Conservation (phyloP, 2,888 invertebrate species). For the Pterobdella sp. region DNA sequence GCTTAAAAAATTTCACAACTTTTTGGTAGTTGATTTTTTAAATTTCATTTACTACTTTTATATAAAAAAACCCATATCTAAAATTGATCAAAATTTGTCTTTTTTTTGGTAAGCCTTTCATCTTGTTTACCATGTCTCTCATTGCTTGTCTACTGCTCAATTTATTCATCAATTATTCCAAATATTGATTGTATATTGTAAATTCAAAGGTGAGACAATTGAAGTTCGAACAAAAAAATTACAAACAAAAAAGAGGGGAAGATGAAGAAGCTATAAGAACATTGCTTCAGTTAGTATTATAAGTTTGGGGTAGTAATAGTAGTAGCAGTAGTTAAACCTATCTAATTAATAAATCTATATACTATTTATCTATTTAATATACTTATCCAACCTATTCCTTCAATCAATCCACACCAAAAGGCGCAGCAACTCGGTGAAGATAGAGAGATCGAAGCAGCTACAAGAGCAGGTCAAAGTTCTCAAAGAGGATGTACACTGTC, state of each 20-base stretch:
- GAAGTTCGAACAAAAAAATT: background rate
- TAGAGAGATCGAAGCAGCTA: background rate
- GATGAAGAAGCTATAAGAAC: background rate
- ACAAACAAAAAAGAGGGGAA: background rate
- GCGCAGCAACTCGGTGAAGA: background rate
- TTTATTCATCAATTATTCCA: background rate
- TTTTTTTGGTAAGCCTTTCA: too few relatives aligned
- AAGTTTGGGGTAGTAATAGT: too few relatives aligned
- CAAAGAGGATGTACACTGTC: background rate
- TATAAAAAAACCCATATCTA: too few relatives aligned
- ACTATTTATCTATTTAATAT: background rate
- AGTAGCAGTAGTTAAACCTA: too few relatives aligned
- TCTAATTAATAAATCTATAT: background rate
- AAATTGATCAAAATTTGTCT: too few relatives aligned
- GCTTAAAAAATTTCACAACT: too few relatives aligned
- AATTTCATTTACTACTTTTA: too few relatives aligned
- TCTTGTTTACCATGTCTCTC: too few relatives aligned
- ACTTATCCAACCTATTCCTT: background rate
- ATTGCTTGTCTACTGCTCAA: background rate
- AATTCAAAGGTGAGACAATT: background rate
- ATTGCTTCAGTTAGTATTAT: background rate
- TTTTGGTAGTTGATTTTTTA: too few relatives aligned
- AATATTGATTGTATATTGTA: background rate
- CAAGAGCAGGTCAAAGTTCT: conserved; percentile 7
- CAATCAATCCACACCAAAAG: background rate